Conservation (phyloP, 2,797 vertebrate genomes). For the Coreius guichenoti region DNA sequence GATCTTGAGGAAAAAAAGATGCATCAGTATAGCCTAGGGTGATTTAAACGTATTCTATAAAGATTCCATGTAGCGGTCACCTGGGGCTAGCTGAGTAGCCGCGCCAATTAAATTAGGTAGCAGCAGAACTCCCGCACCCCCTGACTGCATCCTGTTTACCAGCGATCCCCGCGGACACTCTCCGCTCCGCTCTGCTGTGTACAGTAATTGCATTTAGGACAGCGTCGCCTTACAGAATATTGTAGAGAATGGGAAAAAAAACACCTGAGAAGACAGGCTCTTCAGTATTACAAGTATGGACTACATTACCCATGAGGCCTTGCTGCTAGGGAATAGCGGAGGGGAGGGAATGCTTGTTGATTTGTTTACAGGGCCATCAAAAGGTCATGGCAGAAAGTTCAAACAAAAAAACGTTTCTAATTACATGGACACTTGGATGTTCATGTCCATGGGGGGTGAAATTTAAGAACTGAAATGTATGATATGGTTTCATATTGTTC, state of each 20-base stretch:
- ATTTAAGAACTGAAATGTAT: neutral
- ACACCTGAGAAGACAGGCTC: conserved; percentile 40
- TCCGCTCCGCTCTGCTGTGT: conserved; percentile 64
- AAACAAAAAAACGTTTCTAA: conserved; percentile 3
- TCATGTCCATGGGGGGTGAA: neutral
- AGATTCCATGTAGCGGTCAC: conserved; percentile 79
- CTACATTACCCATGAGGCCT: conserved; percentile 56
- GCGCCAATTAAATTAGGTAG: conserved; percentile 83
- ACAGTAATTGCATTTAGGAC: conserved; percentile 66
- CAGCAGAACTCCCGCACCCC: conserved; percentile 59
- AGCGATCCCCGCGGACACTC: conserved; percentile 55
- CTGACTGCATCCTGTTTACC: conserved; percentile 62
- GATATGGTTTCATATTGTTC: conserved; percentile 10
- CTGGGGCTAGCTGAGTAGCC: conserved; percentile 79
- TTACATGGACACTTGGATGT: conserved; percentile 1
- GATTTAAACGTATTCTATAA: conserved; percentile 77
- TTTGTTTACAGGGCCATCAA: conserved; percentile 37
- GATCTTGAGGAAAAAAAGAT: conserved; percentile 45
- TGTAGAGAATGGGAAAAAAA: conserved; percentile 42
- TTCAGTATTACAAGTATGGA: conserved; percentile 41
- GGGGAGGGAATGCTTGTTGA: conserved; percentile 21
- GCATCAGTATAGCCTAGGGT: conserved; percentile 64
- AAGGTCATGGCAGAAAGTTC: conserved; percentile 41
- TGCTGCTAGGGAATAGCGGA: conserved; percentile 1
- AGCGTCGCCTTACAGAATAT: conserved; percentile 57